Evolutionary conservation across 2,888 invertebrate species (phyloP).

Genomic region (Orthosia cruda): DNA sequence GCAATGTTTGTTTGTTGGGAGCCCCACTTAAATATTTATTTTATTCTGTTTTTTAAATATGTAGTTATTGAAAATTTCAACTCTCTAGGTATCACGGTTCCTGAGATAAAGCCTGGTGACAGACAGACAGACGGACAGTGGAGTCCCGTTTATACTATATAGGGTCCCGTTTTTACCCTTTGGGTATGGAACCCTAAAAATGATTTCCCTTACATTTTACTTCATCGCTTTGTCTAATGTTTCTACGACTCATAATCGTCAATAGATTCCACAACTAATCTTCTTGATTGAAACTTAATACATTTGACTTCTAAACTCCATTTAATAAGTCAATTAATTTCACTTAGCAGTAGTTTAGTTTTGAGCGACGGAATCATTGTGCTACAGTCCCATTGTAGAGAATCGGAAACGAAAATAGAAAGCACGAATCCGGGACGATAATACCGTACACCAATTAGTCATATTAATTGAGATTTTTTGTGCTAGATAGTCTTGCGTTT

Average conservation of each 20-base stretch:
- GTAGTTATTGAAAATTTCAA: too few species aligned
- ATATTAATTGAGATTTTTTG: slow-evolving; percentile 9
- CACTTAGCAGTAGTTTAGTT: slow-evolving; percentile 46
- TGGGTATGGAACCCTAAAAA: neutral
- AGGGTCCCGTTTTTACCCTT: neutral
- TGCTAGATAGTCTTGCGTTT: neutral
- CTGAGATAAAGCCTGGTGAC: too few species aligned
- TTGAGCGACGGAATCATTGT: slow-evolving; percentile 36
- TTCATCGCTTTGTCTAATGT: neutral
- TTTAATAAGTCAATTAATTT: slow-evolving; percentile 45
- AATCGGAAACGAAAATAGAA: slow-evolving; percentile 4
- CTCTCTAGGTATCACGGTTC: too few species aligned
- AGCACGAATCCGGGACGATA: slow-evolving; percentile 4
- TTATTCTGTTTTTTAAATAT: too few species aligned
- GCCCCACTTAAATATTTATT: too few species aligned
- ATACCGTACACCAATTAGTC: neutral
- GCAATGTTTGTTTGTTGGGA: too few species aligned
- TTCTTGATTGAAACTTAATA: slow-evolving; percentile 29
- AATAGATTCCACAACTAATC: slow-evolving; percentile 8
- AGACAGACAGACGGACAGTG: too few species aligned
- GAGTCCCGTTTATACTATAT: too few species aligned
- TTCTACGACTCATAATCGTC: neutral
- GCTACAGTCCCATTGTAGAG: slow-evolving; percentile 20
- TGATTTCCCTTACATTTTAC: neutral
- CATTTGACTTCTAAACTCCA: slow-evolving; percentile 46